Conservation (phyloP, 2,888 invertebrate genomes). For the Nephrotoma appendiculata region DNA sequence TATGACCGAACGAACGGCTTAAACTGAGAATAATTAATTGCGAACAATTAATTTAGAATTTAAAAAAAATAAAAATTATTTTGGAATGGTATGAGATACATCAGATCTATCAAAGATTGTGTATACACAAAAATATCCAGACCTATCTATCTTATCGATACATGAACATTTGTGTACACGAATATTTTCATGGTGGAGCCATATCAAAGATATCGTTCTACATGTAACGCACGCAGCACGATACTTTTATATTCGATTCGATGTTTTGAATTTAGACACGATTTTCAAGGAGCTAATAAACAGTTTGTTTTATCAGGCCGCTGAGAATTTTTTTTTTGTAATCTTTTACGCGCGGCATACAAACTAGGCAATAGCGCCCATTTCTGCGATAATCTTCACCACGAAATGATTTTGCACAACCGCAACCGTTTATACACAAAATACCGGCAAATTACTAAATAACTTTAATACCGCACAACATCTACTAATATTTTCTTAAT, state of each 20-base stretch:
- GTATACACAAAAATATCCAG: not conserved
- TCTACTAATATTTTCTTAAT: not conserved
- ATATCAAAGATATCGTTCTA: not conserved
- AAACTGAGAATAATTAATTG: not conserved
- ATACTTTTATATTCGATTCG: not conserved
- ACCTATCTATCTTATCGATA: not conserved
- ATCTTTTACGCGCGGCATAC: too few species aligned
- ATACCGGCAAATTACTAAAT: not conserved
- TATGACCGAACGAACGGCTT: not conserved
- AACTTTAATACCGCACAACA: not conserved
- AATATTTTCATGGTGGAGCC: not conserved
- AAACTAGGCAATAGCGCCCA: not conserved
- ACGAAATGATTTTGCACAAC: not conserved
- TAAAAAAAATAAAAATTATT: not conserved
- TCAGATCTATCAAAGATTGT: not conserved
- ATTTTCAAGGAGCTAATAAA: not conserved
- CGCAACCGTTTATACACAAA: not conserved
- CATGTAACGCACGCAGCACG: not conserved
- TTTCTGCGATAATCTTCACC: not conserved
- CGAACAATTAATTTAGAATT: not conserved
- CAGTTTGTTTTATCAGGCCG: not conserved
- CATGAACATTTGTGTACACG: not conserved
- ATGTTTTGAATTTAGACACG: not conserved
- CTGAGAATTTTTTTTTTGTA: not conserved
- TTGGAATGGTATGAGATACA: not conserved